A percentile compares a stretch with the other conserved stretches of the same genome.
These are phyloP conservation scores for Ctenicera cuprea DNA, from an alignment of 2,888 invertebrate genomes.

Conservation along the genomic window DNA sequence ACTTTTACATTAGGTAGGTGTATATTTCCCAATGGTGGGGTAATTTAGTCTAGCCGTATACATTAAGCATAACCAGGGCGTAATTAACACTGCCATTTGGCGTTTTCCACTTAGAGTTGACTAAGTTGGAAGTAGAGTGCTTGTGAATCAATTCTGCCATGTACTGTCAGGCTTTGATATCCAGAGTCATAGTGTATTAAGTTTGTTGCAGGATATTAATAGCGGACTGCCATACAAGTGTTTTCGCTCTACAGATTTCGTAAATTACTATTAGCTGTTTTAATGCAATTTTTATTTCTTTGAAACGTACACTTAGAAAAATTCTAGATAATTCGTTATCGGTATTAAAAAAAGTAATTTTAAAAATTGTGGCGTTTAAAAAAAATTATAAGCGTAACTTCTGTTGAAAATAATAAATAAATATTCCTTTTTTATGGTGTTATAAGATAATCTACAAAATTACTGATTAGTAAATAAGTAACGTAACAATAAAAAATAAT, in stretches of 20 bases:
- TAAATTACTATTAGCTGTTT: slow-evolving; percentile 2
- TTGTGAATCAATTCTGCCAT: slow-evolving; percentile 28
- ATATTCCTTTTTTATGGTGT: too few relatives aligned
- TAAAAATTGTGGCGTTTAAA: too few relatives aligned
- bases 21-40: not conserved
- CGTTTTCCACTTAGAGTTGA: slow-evolving; percentile 35
- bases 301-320: too few relatives aligned
- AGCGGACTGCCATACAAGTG: not conserved
- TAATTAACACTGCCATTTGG: slow-evolving; percentile 38
- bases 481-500: too few relatives aligned
- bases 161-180: slow-evolving; percentile 31
- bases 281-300: not conserved
- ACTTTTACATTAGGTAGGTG: slow-evolving; percentile 5
- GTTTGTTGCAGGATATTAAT: slow-evolving; percentile 17
- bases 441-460: too few relatives aligned
- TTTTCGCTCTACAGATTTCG: slow-evolving; percentile 2
- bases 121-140: slow-evolving; percentile 30
- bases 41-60: slow-evolving; percentile 1
- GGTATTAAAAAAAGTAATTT: too few relatives aligned
- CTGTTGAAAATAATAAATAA: too few relatives aligned
- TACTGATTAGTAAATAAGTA: too few relatives aligned
- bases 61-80: slow-evolving; percentile 5
- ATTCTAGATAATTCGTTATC: too few relatives aligned
- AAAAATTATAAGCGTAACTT: too few relatives aligned
- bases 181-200: slow-evolving; percentile 21